phyloP scores from a whole-genome alignment of 2,113 vertebrate species.

The Rhodinocichla rosea region DNA sequence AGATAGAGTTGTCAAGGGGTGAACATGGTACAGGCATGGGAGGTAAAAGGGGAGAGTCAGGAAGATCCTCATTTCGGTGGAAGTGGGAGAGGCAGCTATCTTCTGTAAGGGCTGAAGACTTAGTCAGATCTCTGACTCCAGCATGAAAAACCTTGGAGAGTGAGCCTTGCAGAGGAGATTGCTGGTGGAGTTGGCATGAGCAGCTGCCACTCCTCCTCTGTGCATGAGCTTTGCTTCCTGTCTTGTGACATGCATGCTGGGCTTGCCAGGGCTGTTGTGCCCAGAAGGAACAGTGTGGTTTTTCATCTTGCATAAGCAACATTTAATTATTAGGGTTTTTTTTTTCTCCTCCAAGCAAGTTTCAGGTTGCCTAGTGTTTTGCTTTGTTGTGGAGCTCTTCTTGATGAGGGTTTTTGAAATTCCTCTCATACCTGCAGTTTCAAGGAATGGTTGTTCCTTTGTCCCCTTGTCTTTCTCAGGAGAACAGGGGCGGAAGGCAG shows the following conservation, averaged over 20 bases:
- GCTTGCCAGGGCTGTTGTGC: constrained; percentile 28
- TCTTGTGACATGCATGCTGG: neutral
- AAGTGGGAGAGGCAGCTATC: neutral
- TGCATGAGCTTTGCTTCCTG: constrained; percentile 22
- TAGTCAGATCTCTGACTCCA: neutral
- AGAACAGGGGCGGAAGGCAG: neutral
- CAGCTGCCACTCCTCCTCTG: neutral
- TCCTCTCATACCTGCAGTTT: constrained; percentile 24
- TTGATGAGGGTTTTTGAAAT: constrained; percentile 36
- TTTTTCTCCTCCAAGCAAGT: neutral
- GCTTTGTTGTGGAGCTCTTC: neutral
- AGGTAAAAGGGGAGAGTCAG: neutral
- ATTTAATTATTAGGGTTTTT: constrained; percentile 14
- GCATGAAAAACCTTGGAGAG: neutral
- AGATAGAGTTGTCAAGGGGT: neutral
- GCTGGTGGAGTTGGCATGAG: neutral
- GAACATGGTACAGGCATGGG: neutral
- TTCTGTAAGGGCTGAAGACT: neutral
- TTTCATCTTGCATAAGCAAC: constrained; percentile 14
- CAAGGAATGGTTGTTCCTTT: neutral
- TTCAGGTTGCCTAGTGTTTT: neutral
- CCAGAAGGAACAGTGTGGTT: neutral
- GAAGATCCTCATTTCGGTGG: neutral
- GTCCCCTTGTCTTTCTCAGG: neutral
- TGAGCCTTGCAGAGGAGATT: neutral